A percentile compares a stretch with the other conserved stretches of the same genome.
These are phyloP conservation scores for Galemys pyrenaicus DNA, from an alignment of 2,113 vertebrate species.

Conservation along the genomic window DNA sequence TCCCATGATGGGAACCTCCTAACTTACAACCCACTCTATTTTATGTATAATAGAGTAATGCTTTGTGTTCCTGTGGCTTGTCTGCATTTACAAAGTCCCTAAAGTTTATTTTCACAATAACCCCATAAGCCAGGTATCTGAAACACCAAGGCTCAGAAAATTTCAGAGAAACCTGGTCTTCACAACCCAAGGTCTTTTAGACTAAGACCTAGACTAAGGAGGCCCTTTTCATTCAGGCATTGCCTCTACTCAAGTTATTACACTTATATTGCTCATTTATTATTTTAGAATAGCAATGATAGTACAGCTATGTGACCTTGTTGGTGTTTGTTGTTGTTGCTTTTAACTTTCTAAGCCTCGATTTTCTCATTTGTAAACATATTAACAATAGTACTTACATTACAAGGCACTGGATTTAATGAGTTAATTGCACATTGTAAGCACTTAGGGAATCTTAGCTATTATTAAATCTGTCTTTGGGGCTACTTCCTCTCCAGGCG, in stretches of 20 bases:
- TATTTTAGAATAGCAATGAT: neutral
- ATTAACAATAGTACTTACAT: neutral
- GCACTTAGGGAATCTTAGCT: neutral
- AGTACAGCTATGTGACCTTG: neutral
- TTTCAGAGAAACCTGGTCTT: neutral
- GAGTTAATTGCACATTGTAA: neutral
- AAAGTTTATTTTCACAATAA: neutral
- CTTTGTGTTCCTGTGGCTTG: neutral
- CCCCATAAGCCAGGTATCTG: neutral
- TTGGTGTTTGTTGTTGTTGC: neutral
- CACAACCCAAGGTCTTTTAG: neutral
- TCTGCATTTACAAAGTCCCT: neutral
- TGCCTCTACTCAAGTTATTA: neutral
- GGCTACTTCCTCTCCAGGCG: neutral
- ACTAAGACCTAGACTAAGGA: neutral
- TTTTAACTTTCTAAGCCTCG: neutral
- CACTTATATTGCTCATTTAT: neutral
- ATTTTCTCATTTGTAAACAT: constrained; percentile 7
- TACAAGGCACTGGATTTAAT: neutral
- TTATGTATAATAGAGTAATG: neutral
- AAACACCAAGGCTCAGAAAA: neutral
- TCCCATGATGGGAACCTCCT: neutral
- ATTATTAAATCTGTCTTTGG: neutral
- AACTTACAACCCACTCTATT: neutral
- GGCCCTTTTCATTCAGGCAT: neutral